Evolutionary conservation across 2,797 vertebrate species (phyloP).

Genomic region (Platalea minor): DNA sequence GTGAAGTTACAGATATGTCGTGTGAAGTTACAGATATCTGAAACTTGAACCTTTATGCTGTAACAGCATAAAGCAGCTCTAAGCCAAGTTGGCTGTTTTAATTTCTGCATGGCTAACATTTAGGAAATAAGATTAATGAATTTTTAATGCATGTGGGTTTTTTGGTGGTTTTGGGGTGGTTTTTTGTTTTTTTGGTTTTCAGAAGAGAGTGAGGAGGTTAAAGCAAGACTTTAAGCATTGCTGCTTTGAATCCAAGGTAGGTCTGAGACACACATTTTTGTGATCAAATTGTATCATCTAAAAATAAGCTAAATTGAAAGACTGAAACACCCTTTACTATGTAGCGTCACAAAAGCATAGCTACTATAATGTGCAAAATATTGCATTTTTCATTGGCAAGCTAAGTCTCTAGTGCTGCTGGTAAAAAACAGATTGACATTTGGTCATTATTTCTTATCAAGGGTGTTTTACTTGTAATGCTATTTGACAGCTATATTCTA

Average conservation of each 20-base stretch:
- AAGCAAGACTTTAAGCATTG: neutral
- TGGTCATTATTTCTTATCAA: conserved; percentile 95
- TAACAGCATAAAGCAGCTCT: neutral
- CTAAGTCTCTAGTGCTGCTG: conserved; percentile 62
- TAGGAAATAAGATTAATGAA: neutral
- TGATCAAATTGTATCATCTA: neutral
- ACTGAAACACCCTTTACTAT: conserved; percentile 15
- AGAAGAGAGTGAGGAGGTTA: neutral
- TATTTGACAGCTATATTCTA: conserved; percentile 93
- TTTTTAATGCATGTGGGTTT: conserved; percentile 19
- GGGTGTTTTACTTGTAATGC: conserved; percentile 87
- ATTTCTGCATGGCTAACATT: neutral
- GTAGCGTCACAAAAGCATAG: conserved; percentile 53
- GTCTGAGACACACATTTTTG: neutral
- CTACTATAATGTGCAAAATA: conserved; percentile 68
- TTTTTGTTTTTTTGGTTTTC: neutral
- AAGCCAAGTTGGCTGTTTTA: neutral
- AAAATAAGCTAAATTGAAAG: conserved; percentile 36
- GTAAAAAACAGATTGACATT: conserved; percentile 81
- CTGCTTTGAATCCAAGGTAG: neutral
- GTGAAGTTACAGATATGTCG: neutral
- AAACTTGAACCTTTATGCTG: neutral
- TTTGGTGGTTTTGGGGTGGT: no score
- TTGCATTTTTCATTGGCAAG: conserved; percentile 72
- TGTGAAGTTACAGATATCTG: neutral